Evolutionary conservation across 2,113 vertebrate genomes (phyloP).

Genomic region (Amphiprion percula): DNA sequence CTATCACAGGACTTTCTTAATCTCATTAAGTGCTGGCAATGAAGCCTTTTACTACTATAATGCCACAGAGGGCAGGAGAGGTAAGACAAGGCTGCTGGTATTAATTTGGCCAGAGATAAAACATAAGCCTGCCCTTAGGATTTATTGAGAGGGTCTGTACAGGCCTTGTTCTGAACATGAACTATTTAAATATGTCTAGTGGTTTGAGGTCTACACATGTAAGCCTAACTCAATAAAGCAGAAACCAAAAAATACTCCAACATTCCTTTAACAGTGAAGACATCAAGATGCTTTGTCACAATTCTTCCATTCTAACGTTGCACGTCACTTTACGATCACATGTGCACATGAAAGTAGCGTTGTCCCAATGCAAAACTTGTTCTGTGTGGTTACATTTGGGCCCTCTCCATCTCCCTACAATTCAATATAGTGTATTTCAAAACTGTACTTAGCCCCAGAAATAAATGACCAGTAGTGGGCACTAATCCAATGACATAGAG

Average conservation of each 20-base stretch:
- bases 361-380: too few relatives aligned
- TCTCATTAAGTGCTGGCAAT: constrained; percentile 32
- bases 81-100: constrained; percentile 4
- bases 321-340: too few relatives aligned
- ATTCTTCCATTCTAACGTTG: too few relatives aligned
- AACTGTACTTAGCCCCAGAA: too few relatives aligned
- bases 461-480: too few relatives aligned
- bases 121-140: constrained; percentile 23
- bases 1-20: constrained; percentile 42
- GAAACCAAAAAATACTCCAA: constrained; percentile 5
- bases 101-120: constrained; percentile 45
- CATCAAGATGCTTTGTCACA: background rate
- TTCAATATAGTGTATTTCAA: too few relatives aligned
- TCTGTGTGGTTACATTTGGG: too few relatives aligned
- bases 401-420: too few relatives aligned
- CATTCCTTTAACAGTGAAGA: background rate
- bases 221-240: background rate
- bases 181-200: constrained; percentile 10
- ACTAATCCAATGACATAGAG: too few relatives aligned
- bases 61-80: constrained; percentile 13
- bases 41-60: constrained; percentile 30
- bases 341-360: too few relatives aligned
- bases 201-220: background rate
- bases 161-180: constrained; percentile 7
- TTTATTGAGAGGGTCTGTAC: constrained; percentile 8